phyloP scores from a whole-genome alignment of 37 sponge, comb jelly and placozoan genomes.

The Axinella damicornis region DNA sequence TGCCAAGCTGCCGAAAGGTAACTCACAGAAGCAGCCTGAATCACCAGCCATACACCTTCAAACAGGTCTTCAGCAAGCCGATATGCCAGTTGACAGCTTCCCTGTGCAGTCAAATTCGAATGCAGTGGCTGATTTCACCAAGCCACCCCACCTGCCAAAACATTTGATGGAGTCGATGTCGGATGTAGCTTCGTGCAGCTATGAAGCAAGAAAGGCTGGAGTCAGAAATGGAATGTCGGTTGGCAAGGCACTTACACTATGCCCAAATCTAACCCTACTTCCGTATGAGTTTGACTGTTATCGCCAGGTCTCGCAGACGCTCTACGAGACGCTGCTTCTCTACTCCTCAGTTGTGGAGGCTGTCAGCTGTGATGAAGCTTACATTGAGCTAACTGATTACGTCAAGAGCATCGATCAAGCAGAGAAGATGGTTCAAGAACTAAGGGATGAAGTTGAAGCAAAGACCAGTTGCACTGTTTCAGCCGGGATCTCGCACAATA shows the following conservation, averaged over 20 bases:
- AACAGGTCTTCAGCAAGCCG: not conserved
- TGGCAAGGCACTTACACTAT: conserved; percentile 81
- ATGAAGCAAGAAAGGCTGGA: conserved; percentile 84
- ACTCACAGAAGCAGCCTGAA: not conserved
- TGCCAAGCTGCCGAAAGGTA: conserved; percentile 37
- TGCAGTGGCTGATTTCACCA: not conserved
- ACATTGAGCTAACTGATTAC: conserved; percentile 81
- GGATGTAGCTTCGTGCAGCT: conserved; percentile 92
- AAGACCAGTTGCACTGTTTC: conserved; percentile 82
- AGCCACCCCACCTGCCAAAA: not conserved
- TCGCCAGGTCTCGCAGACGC: conserved; percentile 62
- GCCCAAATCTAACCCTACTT: conserved; percentile 80
- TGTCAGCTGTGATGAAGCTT: conserved; percentile 97
- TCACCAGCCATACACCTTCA: not conserved
- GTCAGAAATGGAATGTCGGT: conserved; percentile 91
- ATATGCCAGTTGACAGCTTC: not conserved
- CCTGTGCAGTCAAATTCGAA: not conserved
- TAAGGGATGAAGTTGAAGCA: conserved; percentile 60
- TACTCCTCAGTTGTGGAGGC: conserved; percentile 76
- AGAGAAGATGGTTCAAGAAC: conserved; percentile 37
- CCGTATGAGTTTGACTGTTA: conserved; percentile 93
- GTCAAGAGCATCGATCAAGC: conserved; percentile 36
- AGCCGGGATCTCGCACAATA: conserved; percentile 85
- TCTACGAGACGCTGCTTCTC: conserved; percentile 75
- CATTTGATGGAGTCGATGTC: conserved; percentile 58